Evolutionary conservation across 2,888 invertebrate species (phyloP).

Genomic region (Eugnorisma glareosa): DNA sequence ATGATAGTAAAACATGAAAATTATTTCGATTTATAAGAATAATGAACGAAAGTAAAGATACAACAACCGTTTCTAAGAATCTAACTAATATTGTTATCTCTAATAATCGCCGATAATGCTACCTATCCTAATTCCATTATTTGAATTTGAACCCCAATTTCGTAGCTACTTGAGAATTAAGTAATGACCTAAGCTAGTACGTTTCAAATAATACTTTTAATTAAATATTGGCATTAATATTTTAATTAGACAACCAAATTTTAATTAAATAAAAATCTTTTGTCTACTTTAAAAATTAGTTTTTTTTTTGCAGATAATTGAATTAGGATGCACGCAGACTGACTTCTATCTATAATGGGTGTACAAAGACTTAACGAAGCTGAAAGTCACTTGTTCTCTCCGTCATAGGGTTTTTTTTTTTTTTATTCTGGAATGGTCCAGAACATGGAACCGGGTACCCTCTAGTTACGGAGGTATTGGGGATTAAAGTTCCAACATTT

Average conservation of each 20-base stretch:
- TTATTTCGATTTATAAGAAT: background rate
- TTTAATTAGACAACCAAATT: slow-evolving; percentile 34
- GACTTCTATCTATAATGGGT: background rate
- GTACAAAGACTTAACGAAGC: background rate
- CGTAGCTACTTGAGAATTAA: slow-evolving; percentile 35
- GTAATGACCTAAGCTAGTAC: slow-evolving; percentile 32
- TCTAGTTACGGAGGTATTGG: background rate
- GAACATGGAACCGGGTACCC: too few species aligned
- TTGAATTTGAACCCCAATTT: slow-evolving; percentile 39
- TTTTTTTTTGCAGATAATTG: slow-evolving; percentile 11
- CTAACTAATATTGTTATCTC: background rate
- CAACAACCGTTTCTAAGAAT: background rate
- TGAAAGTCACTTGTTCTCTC: background rate
- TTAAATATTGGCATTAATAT: slow-evolving; percentile 30
- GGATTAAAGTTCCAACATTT: background rate
- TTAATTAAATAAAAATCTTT: slow-evolving; percentile 23
- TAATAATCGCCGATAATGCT: slow-evolving; percentile 2
- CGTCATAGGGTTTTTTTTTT: background rate
- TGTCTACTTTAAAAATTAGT: background rate
- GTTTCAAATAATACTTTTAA: slow-evolving; percentile 31
- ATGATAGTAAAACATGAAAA: background rate
- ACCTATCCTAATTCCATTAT: slow-evolving; percentile 39
- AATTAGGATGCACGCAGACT: slow-evolving; percentile 11
- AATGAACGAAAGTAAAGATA: background rate
- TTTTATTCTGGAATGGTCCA: background rate